Evolutionary conservation across 2,888 invertebrate genomes (phyloP), one percentile per base, ranked within the genome.

Genomic region (Metallyticus violacea): DNA sequence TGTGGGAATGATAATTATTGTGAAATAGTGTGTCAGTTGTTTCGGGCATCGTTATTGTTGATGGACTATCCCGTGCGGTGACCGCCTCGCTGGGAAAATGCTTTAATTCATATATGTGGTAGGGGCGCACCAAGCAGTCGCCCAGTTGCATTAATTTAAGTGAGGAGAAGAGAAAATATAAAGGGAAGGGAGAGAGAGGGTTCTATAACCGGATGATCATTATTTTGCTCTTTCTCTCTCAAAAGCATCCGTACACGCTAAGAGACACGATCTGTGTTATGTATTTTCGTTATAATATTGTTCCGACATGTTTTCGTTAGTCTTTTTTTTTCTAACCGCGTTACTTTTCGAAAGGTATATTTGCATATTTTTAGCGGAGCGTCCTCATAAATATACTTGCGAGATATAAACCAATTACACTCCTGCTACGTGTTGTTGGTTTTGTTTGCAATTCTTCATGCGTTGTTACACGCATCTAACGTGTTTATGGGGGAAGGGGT

Each of bases 1-100:
- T 83, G 83, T 83, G 83, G 77, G 83, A 83, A 83, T 83, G 83
- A 83, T 86, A 86, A 86, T 86, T 81, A 86, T 86, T 83, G 86
- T 86, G 86, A 86, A 86, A 86, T 86, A 86, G 40, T 86, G 86
- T 79, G 86, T 83, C 83, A 83, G 83, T 83, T 83, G 83, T 83
- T 83, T 77, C 83, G 29, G 83, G 83, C 83, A 83, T 77, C 77
- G 77, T 83, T 83, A 83, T 83, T 83, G 83, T 83, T 83, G 83
- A 83, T 83, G 83, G 83, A 83, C 83, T 83, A 28, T 27, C n/a
- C 83, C 40, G 40, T 83, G 83, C 26, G 83, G 77, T 83, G 77
- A 28, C 26, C 26, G 62, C 26, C 26, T 26, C 15, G 30, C 40
- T 26, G 62, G 82, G 76, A 29, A 25, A 77, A 77, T 29, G 83